Conservation (phyloP, 2,797 vertebrate genomes). For the Yasuhikotakia modesta region DNA sequence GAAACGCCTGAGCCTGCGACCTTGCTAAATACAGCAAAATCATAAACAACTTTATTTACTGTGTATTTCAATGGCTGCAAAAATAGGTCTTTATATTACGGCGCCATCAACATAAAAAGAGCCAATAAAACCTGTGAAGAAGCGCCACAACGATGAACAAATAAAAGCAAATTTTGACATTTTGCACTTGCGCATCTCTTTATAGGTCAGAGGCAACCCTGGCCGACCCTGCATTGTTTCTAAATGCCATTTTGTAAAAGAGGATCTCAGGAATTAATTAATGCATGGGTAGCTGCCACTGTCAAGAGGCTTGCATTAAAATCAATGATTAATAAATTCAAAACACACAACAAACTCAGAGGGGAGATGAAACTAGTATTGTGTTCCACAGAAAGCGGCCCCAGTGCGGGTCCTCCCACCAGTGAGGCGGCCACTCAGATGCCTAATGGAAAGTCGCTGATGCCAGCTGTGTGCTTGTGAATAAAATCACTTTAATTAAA, state of each 20-base stretch:
- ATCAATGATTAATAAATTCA: conserved; percentile 89
- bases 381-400: conserved; percentile 79
- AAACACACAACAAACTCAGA: conserved; percentile 87
- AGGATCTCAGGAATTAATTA: conserved; percentile 81
- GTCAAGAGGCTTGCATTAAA: conserved; percentile 85
- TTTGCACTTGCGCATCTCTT: conserved; percentile 78
- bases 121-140: conserved; percentile 70
- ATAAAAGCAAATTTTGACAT: conserved; percentile 85
- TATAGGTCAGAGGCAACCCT: conserved; percentile 83
- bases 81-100: conserved; percentile 73
- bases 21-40: conserved; percentile 69
- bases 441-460: conserved; percentile 84
- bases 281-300: conserved; percentile 82
- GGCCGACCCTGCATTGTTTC: conserved; percentile 81
- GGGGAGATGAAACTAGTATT: conserved; percentile 84
- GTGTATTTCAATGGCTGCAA: conserved; percentile 74
- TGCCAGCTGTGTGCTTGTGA: conserved; percentile 85
- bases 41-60: conserved; percentile 79
- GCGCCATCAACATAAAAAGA: conserved; percentile 71
- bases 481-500: conserved; percentile 89
- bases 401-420: conserved; percentile 79
- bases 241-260: conserved; percentile 84
- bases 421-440: conserved; percentile 81
- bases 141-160: conserved; percentile 74
- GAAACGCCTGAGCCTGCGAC: conserved; percentile 75